Base-by-base conservation (phyloP, 2,888 invertebrate species). In the Drosophila diplacantha region DNA sequence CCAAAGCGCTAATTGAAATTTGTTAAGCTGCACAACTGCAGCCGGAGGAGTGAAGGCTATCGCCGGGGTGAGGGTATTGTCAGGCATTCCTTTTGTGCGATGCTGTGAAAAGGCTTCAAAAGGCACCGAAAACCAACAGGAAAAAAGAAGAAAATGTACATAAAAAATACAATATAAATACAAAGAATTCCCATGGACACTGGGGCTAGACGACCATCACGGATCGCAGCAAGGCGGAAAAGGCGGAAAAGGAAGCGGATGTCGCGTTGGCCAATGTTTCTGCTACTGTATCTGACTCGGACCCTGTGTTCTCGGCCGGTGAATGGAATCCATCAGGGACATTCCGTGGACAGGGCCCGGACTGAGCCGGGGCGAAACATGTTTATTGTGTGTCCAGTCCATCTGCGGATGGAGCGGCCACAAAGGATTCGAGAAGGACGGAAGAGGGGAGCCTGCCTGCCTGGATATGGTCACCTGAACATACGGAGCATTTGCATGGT, bases 21-120 rank as follows among this genome's bases (percentile, higher is more conserved):
- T 78, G 77, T 81, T 69, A 76, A 74, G 67, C 72, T 72, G 63
- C 66, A 22, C 20, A 24, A 46, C 7, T 43, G 44, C 44, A 31
- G 44, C 29, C 16, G 18, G 47, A 35, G 18, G 20, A 24, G 7
- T 12, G 39, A 9, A 18, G 24, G 24, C 8, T 34, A 16, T 12
- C 11, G 6, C 12, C 12, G 6, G 2, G 38, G 6, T 20, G 38
- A 12, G 6, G 38, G 3, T 12, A 82, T 78, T 82, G 83, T 81
- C 79, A 69, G 80, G 69, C 65, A 43, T 64, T 75, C 73, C 80
- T 69, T 73, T 80, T 80, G 83, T 80, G 51, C 62, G 59, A 62
- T 70, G 76, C 76, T 72, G 79, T 75, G 75, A 83, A 80, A 80
- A 75, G 80, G 81, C 83, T 80, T 80, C 83, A 73, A 78, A 80